These are phyloP conservation scores for Tholera decimalis DNA, from an alignment of 2,888 invertebrate genomes.

Conservation along the genomic window DNA sequence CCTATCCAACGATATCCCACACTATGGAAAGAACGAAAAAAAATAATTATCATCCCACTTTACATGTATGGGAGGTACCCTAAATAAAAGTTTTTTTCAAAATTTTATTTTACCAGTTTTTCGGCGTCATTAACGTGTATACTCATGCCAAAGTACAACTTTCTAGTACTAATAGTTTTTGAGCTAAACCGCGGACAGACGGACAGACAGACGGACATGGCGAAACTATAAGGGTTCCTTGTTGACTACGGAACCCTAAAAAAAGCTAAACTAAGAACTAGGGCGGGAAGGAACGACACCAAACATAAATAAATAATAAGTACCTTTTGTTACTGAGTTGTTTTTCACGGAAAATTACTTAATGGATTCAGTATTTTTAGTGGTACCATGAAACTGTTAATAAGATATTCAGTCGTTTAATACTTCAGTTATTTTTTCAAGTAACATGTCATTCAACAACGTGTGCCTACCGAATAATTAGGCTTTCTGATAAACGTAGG, in stretches of 20 bases:
- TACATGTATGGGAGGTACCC: too few relatives aligned
- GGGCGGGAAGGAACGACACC: neutral
- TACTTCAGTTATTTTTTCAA: neutral
- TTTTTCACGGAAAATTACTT: conserved; percentile 25
- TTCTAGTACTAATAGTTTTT: too few relatives aligned
- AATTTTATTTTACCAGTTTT: too few relatives aligned
- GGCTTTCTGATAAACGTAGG: neutral
- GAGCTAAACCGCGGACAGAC: too few relatives aligned
- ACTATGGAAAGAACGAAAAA: too few relatives aligned
- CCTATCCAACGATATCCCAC: too few relatives aligned
- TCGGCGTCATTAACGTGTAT: too few relatives aligned
- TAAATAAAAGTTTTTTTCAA: too few relatives aligned
- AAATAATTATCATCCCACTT: too few relatives aligned
- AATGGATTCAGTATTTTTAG: conserved; percentile 2
- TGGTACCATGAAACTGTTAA: neutral
- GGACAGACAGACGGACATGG: too few relatives aligned
- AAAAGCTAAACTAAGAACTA: neutral
- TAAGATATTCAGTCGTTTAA: neutral
- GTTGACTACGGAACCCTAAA: neutral
- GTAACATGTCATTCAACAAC: conserved; percentile 3
- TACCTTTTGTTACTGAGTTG: neutral
- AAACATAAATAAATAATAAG: conserved; percentile 29
- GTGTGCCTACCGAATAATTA: conserved; percentile 10
- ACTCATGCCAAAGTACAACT: too few relatives aligned
- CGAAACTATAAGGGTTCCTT: too few relatives aligned